Conservation (phyloP, 92 coral and sea anemone genomes). For the Zoanthus sociatus region DNA sequence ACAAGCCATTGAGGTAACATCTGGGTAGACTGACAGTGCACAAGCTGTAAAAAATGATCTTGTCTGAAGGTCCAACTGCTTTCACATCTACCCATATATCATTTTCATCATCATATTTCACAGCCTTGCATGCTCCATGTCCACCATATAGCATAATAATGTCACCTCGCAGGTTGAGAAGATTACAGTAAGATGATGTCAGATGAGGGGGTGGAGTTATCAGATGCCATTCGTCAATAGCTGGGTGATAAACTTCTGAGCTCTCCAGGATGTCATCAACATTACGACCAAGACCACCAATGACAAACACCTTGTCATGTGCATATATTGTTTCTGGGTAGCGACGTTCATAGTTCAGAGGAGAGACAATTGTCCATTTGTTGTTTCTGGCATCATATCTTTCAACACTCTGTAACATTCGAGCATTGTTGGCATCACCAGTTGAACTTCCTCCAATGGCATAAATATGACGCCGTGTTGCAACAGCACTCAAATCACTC, state of each 20-base stretch:
- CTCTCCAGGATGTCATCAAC: slow-evolving; percentile 43
- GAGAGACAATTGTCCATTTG: slow-evolving; percentile 36
- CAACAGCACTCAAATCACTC: slow-evolving; percentile 73
- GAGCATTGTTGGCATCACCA: slow-evolving; percentile 47
- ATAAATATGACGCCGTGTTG: slow-evolving; percentile 57
- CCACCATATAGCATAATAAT: slow-evolving; percentile 45
- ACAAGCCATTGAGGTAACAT: slow-evolving; percentile 43
- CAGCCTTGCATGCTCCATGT: slow-evolving; percentile 39
- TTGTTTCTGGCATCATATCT: slow-evolving; percentile 29
- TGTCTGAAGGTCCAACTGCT: slow-evolving; percentile 46
- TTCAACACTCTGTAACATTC: slow-evolving; percentile 47
- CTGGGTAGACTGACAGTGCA: slow-evolving; percentile 47
- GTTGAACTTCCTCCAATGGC: slow-evolving; percentile 78
- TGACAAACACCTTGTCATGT: slow-evolving; percentile 40
- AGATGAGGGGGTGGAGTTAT: slow-evolving; percentile 48
- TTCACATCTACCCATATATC: slow-evolving; percentile 41
- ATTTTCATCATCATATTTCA: slow-evolving; percentile 23
- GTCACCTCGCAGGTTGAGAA: slow-evolving; percentile 37
- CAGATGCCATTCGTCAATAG: slow-evolving; percentile 43
- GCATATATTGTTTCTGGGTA: slow-evolving; percentile 45
- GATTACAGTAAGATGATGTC: slow-evolving; percentile 39
- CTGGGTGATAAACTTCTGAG: slow-evolving; percentile 36
- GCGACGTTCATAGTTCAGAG: slow-evolving; percentile 42
- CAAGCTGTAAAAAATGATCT: slow-evolving; percentile 43
- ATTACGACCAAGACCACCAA: slow-evolving; percentile 41